phyloP scores from a whole-genome alignment of 2,113 vertebrate species.

The Lontra canadensis region DNA sequence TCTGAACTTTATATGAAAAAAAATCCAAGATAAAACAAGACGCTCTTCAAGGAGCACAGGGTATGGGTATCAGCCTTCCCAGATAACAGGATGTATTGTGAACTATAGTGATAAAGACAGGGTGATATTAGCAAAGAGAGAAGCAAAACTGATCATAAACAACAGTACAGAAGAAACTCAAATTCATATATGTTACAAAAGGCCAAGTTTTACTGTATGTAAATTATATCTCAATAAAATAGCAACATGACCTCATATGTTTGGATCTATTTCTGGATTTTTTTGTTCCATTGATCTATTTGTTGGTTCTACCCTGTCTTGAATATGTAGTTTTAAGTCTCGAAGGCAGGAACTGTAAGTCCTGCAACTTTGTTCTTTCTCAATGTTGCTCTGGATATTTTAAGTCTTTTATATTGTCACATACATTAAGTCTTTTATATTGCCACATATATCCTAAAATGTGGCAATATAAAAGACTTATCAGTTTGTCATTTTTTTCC shows the following conservation, averaged over 20 bases:
- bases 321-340: background rate
- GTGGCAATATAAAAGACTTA: background rate
- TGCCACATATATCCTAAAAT: background rate
- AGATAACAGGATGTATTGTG: background rate
- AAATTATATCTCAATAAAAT: background rate
- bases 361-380: background rate
- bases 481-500: background rate
- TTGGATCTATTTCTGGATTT: background rate
- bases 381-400: background rate
- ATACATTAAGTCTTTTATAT: background rate
- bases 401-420: background rate
- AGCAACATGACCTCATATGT: background rate
- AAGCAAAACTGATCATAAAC: background rate
- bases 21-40: background rate
- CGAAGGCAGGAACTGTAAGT: background rate
- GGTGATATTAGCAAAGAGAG: background rate
- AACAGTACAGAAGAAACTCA: background rate
- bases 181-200: background rate
- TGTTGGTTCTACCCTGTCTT: background rate
- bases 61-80: background rate
- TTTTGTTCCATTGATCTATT: background rate
- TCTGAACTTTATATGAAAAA: background rate
- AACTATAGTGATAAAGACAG: background rate
- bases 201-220: background rate
- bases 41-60: background rate